Conservation (phyloP, 2,797 vertebrate genomes). For the Aphelocoma californica region DNA sequence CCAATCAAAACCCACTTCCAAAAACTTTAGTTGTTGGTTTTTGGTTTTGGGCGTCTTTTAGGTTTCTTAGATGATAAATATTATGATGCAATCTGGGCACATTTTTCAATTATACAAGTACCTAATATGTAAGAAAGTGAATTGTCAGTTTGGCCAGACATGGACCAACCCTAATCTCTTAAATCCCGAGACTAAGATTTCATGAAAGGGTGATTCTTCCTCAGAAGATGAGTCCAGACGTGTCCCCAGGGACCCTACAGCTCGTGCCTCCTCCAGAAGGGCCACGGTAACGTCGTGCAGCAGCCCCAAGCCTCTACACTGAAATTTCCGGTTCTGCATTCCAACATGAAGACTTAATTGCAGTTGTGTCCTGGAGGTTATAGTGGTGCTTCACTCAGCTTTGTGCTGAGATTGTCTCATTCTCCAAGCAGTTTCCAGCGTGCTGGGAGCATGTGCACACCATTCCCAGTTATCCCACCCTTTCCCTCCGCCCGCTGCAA, state of each 20-base stretch:
- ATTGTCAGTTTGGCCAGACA: neutral
- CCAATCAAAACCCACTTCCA: neutral
- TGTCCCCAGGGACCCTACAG: neutral
- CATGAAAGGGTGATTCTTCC: neutral
- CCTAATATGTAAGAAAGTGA: neutral
- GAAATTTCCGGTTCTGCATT: neutral
- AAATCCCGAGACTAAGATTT: neutral
- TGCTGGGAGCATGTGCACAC: neutral
- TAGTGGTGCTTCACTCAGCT: neutral
- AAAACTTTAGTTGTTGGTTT: neutral
- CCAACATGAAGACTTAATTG: neutral
- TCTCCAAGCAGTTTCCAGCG: neutral
- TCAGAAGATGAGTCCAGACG: neutral
- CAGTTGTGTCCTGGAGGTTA: neutral
- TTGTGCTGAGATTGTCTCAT: neutral
- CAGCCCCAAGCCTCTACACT: too few species aligned
- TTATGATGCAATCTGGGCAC: neutral
- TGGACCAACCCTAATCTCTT: neutral
- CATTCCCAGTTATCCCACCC: neutral
- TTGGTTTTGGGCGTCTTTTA: neutral
- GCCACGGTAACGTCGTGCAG: accelerated
- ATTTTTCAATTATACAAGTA: neutral
- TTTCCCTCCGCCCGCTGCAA: neutral
- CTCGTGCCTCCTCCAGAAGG: neutral
- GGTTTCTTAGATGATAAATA: neutral